phyloP scores from a whole-genome alignment of 2,113 vertebrate genomes.

The Lynx canadensis region DNA sequence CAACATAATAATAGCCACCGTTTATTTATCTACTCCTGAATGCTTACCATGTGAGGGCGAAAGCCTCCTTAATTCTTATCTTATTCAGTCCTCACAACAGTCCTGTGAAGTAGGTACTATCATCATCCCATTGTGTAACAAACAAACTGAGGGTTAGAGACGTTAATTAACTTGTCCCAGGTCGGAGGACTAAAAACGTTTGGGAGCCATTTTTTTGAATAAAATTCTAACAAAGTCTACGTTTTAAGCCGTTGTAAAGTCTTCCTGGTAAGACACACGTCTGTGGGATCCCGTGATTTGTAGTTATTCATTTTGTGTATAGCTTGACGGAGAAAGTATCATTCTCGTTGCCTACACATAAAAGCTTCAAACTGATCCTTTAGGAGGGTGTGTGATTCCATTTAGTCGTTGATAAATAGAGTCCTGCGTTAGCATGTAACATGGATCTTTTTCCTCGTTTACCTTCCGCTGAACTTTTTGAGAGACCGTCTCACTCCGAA shows the following conservation, averaged over 20 bases:
- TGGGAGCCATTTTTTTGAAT: slow-evolving; percentile 5
- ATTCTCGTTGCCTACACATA: neutral
- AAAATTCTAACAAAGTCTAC: neutral
- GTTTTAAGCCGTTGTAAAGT: neutral
- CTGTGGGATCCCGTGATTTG: neutral
- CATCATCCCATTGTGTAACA: neutral
- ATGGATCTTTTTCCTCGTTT: neutral
- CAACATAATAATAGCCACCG: neutral
- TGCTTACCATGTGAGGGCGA: neutral
- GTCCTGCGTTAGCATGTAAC: no score
- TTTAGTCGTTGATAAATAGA: neutral
- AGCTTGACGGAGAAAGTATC: neutral
- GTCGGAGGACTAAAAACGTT: neutral
- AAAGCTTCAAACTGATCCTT: neutral
- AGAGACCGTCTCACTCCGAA: neutral
- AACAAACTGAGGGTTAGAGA: neutral
- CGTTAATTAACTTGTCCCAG: neutral
- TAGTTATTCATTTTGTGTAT: neutral
- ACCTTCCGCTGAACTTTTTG: neutral
- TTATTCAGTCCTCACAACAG: neutral
- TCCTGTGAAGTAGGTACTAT: neutral
- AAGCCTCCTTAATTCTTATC: neutral
- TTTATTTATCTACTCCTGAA: neutral
- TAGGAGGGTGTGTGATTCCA: neutral
- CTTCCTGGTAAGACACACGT: neutral